Conservation (phyloP, 2,888 invertebrate species). For the Tetragonula carbonaria region DNA sequence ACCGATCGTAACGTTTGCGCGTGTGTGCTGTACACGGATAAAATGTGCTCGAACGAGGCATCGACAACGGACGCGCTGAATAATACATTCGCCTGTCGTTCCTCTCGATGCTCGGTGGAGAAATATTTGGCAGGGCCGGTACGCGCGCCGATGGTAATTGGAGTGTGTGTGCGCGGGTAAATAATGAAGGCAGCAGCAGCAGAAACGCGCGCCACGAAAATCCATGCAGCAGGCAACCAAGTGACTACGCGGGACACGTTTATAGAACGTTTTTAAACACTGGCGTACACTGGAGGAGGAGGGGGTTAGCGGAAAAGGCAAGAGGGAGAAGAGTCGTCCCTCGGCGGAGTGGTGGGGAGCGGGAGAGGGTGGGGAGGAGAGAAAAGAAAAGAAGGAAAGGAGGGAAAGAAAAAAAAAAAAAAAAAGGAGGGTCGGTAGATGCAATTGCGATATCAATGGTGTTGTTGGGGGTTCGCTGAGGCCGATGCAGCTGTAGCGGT, state of each 20-base stretch:
- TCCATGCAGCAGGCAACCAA: conserved; percentile 36
- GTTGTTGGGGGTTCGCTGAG: conserved; percentile 74
- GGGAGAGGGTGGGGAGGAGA: background rate
- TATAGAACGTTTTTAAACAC: background rate
- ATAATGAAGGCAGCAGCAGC: conserved; percentile 41
- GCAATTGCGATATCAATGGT: conserved; percentile 75
- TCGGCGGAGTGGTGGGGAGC: too few relatives aligned
- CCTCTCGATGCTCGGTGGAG: conserved; percentile 17
- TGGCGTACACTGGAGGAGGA: background rate
- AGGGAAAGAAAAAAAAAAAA: conserved; percentile 4
- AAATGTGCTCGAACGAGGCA: conserved; percentile 50
- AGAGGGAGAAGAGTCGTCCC: background rate
- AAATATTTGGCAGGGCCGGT: conserved; percentile 61
- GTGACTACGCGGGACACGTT: conserved; percentile 38
- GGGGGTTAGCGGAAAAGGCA: background rate
- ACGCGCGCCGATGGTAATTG: conserved; percentile 46
- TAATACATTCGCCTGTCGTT: conserved; percentile 55
- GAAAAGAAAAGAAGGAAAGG: conserved; percentile 27
- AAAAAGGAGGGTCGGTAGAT: conserved; percentile 62
- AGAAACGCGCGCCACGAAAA: conserved; percentile 49
- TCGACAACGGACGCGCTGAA: conserved; percentile 52
- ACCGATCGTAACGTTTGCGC: conserved; percentile 42
- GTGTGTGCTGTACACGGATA: conserved; percentile 47
- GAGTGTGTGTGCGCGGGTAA: conserved; percentile 43
- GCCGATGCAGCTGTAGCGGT: conserved; percentile 79